Conservation (phyloP, 1,140 invertebrate species). For the Platyscapa corneri region DNA sequence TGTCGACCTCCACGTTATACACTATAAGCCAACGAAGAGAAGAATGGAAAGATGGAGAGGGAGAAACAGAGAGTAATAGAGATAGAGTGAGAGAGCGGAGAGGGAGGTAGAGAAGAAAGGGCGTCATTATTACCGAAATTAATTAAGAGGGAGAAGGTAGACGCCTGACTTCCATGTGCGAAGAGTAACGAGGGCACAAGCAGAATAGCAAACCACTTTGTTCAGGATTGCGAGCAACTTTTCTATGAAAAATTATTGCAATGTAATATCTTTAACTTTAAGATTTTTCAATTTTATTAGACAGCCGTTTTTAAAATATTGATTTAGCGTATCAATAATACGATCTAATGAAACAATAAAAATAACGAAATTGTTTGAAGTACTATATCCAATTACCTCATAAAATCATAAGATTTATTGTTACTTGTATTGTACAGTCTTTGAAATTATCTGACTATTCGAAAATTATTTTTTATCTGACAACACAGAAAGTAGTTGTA, state of each 20-base stretch:
- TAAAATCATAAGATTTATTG: no score
- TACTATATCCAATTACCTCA: no score
- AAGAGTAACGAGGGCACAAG: neutral
- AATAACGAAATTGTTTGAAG: no score
- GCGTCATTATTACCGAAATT: constrained; percentile 40
- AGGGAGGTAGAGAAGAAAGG: neutral
- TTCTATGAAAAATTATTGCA: neutral
- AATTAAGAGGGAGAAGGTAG: constrained; percentile 35
- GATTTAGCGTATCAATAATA: neutral
- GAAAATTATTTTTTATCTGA: no score
- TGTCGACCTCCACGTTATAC: neutral
- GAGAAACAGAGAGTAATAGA: neutral
- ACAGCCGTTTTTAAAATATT: neutral
- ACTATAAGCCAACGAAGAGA: neutral
- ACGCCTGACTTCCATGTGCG: neutral
- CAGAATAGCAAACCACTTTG: neutral
- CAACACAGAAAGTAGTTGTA: no score
- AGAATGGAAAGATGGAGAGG: neutral
- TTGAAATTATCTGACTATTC: no score
- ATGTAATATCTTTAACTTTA: neutral
- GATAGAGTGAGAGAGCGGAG: no score
- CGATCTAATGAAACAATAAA: no score
- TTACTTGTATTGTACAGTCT: no score
- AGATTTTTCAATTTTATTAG: neutral
- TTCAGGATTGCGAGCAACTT: neutral